Conservation (phyloP, 1,140 invertebrate genomes). For the Kradibia gibbosae region DNA sequence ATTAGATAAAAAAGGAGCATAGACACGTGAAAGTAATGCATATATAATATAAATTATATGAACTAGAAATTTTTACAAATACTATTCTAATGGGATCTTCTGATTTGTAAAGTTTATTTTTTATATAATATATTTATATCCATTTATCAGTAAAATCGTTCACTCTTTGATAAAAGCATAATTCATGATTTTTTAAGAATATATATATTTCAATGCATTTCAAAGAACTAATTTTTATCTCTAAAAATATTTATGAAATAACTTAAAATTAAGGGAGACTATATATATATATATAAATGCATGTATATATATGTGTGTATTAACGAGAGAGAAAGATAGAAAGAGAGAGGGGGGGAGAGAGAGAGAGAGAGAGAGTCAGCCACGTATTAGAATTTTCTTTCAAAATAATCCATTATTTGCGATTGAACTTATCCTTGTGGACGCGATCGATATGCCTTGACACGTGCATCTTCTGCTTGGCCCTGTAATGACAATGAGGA, state of each 20-base stretch:
- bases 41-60: neutral
- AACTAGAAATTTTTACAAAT: neutral
- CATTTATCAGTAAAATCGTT: neutral
- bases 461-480: conserved; percentile 31
- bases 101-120: neutral
- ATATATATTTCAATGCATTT: neutral
- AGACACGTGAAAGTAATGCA: neutral
- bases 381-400: too few species aligned
- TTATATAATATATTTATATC: neutral
- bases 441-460: conserved; percentile 12
- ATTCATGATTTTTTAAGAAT: neutral
- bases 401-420: neutral
- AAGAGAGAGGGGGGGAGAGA: neutral
- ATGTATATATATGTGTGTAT: too few species aligned
- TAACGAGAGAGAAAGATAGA: neutral
- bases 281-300: too few species aligned
- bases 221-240: neutral
- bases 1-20: neutral
- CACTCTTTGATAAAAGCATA: neutral
- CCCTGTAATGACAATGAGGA: conserved; percentile 17
- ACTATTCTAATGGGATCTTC: neutral
- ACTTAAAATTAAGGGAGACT: neutral
- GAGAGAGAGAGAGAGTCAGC: neutral
- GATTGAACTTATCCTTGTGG: conserved; percentile 16
- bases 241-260: too few species aligned